These are phyloP conservation scores for Uloborus plumipes DNA, from an alignment of 2,888 invertebrate genomes.

Conservation along the genomic window DNA sequence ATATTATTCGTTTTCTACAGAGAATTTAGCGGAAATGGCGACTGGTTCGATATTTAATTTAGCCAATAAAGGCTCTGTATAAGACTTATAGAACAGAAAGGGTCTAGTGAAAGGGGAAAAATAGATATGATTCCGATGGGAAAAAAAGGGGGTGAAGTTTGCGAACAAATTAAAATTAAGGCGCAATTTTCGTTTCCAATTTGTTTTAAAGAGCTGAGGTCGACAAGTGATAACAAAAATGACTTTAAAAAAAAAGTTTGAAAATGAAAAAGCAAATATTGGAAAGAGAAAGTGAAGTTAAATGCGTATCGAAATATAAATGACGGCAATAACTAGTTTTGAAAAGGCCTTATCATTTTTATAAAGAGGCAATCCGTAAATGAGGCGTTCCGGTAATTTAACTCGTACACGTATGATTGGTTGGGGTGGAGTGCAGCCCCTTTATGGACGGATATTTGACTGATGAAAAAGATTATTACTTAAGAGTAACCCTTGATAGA, in stretches of 20 bases:
- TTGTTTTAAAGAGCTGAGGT: conserved; percentile 15
- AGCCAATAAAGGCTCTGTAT: conserved; percentile 37
- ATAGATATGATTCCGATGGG: background rate
- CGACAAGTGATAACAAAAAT: background rate
- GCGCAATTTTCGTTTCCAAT: conserved; percentile 39
- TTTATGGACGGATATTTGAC: conserved; percentile 37
- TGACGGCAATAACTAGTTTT: conserved; percentile 53
- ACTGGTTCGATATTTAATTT: conserved; percentile 56
- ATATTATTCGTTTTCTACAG: too few species aligned
- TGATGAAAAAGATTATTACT: conserved; percentile 48
- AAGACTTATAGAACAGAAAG: background rate
- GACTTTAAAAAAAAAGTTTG: background rate
- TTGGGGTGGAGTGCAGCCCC: background rate
- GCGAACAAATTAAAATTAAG: conserved; percentile 48
- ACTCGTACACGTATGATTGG: conserved; percentile 13
- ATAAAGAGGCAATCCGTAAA: conserved; percentile 24
- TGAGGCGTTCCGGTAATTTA: conserved; percentile 41
- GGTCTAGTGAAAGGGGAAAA: too few species aligned
- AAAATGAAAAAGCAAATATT: conserved; percentile 1
- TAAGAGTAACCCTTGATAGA: conserved; percentile 20
- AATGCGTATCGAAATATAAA: conserved; percentile 40
- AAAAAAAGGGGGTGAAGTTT: background rate
- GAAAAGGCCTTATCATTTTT: conserved; percentile 34
- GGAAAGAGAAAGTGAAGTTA: conserved; percentile 25
- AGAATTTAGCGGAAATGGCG: too few species aligned